Evolutionary conservation across 2,797 vertebrate genomes (phyloP).

Genomic region (Ctenopoma multispine): DNA sequence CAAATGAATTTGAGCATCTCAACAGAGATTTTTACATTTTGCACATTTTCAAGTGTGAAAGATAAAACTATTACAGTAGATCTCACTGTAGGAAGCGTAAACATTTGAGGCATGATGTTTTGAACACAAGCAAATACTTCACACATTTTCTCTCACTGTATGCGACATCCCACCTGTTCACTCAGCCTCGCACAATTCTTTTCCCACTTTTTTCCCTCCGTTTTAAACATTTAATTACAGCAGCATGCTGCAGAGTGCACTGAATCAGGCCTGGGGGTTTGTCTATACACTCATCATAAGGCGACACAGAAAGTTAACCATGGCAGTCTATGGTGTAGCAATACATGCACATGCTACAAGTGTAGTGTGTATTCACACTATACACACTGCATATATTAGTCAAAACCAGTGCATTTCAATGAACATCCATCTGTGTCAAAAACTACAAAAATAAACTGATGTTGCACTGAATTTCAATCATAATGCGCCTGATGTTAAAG

Average conservation of each 20-base stretch:
- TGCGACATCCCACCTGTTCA: conserved; percentile 36
- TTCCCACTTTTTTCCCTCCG: background rate
- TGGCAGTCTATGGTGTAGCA: conserved; percentile 17
- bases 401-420: conserved; percentile 55
- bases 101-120: conserved; percentile 9
- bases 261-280: background rate
- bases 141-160: conserved; percentile 14
- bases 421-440: conserved; percentile 37
- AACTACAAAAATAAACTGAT: conserved; percentile 28
- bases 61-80: conserved; percentile 1
- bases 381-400: conserved; percentile 53
- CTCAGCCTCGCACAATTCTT: background rate
- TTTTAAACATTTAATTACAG: conserved; percentile 6
- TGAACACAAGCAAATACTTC: conserved; percentile 19
- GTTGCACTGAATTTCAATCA: conserved; percentile 44
- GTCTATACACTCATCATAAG: background rate
- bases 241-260: background rate
- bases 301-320: background rate
- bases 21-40: background rate
- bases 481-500: conserved; percentile 6
- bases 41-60: conserved; percentile 2
- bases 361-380: conserved; percentile 33
- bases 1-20: too few species aligned
- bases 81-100: background rate
- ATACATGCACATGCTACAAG: conserved; percentile 32